phyloP scores from a whole-genome alignment of 2,888 invertebrate genomes.

The Sipha maydis region DNA sequence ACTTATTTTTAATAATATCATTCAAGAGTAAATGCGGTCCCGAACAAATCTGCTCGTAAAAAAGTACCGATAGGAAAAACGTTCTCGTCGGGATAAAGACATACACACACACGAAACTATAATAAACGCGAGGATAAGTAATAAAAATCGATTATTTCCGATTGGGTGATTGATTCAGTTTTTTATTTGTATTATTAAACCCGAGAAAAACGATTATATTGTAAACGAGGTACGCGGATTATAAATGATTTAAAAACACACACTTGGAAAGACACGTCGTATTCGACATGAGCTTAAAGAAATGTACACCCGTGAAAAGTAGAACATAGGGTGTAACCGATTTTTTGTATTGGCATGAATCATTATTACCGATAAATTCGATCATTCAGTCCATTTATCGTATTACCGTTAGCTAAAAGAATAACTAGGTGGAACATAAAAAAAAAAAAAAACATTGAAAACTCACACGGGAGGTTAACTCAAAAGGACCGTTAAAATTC shows the following conservation, averaged over 20 bases:
- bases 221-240: background rate
- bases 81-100: background rate
- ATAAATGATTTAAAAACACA: background rate
- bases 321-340: conserved; percentile 20
- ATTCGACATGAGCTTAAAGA: conserved; percentile 1
- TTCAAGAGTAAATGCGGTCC: background rate
- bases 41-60: conserved; percentile 35
- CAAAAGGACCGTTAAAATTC: conserved; percentile 34
- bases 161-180: conserved; percentile 48
- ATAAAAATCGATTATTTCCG: conserved; percentile 57
- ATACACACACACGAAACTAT: background rate
- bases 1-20: conserved; percentile 16
- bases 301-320: conserved; percentile 11
- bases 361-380: conserved; percentile 45
- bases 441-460: conserved; percentile 31
- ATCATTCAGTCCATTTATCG: conserved; percentile 41
- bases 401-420: background rate
- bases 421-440: conserved; percentile 19
- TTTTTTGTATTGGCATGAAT: conserved; percentile 11
- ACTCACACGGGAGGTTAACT: conserved; percentile 28
- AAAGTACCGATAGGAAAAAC: conserved; percentile 9
- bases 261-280: background rate
- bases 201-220: background rate
- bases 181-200: conserved; percentile 27
- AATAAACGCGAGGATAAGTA: conserved; percentile 25